Conservation (phyloP, 2,888 invertebrate genomes). For the Gonocerus acuteangulatus region DNA sequence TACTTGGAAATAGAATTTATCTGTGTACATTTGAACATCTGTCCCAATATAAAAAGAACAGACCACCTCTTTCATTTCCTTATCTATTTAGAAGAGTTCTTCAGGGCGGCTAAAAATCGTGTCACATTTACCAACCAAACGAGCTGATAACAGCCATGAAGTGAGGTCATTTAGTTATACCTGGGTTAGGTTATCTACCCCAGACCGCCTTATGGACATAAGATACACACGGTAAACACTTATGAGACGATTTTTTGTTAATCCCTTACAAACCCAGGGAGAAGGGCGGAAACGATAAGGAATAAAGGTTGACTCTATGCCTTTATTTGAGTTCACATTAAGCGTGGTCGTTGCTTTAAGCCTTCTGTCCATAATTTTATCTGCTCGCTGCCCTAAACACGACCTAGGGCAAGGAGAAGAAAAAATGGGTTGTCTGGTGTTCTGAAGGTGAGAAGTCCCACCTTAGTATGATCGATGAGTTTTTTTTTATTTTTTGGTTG, state of each 20-base stretch:
- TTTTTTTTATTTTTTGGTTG: no score
- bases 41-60: constrained; percentile 17
- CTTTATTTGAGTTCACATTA: neutral
- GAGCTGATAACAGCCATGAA: constrained; percentile 20
- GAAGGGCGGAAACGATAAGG: constrained; percentile 20
- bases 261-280: neutral
- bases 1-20: constrained; percentile 8
- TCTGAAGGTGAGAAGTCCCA: no score
- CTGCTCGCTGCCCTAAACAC: constrained; percentile 13
- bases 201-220: no score
- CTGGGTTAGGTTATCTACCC: neutral
- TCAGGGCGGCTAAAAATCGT: neutral
- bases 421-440: no score
- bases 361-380: constrained; percentile 14
- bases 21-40: constrained; percentile 15
- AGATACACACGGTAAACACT: no score
- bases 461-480: no score
- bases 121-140: neutral
- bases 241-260: neutral
- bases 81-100: constrained; percentile 1
- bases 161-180: constrained; percentile 22
- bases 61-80: constrained; percentile 7
- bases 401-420: constrained; percentile 1
- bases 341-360: neutral
- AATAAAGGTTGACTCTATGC: neutral